Evolutionary conservation across 1,140 invertebrate species (phyloP).

Genomic region (Condylostylus longicornis): DNA sequence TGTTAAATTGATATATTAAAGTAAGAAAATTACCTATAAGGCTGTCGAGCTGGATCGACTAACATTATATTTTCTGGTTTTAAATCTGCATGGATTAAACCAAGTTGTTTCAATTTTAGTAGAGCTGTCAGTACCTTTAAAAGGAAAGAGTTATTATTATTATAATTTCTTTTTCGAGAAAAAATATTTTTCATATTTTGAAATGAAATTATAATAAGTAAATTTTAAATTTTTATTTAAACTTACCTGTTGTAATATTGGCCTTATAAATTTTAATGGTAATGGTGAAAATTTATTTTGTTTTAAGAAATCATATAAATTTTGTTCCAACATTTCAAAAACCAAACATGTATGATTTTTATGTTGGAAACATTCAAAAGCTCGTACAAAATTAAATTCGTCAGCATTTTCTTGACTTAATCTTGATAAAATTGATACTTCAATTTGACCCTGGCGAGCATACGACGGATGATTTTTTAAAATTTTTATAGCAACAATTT

Average conservation of each 20-base stretch:
- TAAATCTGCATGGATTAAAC: conserved; percentile 96
- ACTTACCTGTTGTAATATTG: conserved; percentile 91
- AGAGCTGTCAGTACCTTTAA: conserved; percentile 70
- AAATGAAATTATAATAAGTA: no score
- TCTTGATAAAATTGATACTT: conserved; percentile 92
- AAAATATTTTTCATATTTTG: not conserved
- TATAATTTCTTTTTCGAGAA: not conserved
- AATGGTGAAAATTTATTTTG: conserved; percentile 98
- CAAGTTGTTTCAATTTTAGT: conserved; percentile 93
- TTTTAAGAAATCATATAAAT: conserved; percentile 99
- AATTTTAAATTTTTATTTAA: not conserved
- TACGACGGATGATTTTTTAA: conserved; percentile 99
- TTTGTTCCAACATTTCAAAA: conserved; percentile 99
- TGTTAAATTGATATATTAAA: no score
- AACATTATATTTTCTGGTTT: conserved; percentile 99
- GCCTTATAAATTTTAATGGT: conserved; percentile 94
- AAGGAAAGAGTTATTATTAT: conserved; percentile 1
- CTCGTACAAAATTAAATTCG: conserved; percentile 98
- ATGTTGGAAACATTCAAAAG: conserved; percentile 99
- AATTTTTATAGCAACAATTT: conserved; percentile 99
- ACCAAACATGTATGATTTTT: conserved; percentile 99
- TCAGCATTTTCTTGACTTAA: conserved; percentile 99
- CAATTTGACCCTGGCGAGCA: conserved; percentile 98
- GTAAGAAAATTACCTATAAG: conserved; percentile 47
- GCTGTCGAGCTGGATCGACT: conserved; percentile 92